Evolutionary conservation across 2,888 invertebrate genomes (phyloP).

Genomic region (Epirrita christyi): DNA sequence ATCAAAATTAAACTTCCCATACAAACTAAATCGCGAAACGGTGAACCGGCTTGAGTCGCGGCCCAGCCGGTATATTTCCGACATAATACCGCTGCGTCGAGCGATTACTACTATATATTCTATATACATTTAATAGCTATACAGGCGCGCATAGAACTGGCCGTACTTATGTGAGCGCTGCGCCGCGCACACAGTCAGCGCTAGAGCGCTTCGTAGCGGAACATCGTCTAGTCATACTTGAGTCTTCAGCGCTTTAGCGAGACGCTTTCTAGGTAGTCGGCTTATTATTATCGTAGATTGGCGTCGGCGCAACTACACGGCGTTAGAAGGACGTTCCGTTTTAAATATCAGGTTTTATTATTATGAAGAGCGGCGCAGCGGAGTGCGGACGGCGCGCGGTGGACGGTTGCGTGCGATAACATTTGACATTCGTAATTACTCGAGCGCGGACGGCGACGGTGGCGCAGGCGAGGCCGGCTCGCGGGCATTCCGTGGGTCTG

Average conservation of each 20-base stretch:
- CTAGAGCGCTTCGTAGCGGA: constrained; percentile 65
- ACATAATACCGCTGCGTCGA: constrained; percentile 86
- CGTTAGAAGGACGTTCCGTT: constrained; percentile 86
- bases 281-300: constrained; percentile 86
- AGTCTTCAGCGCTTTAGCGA: constrained; percentile 69
- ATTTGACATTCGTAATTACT: constrained; percentile 85
- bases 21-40: constrained; percentile 81
- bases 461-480: constrained; percentile 63
- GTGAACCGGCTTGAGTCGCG: constrained; percentile 80
- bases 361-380: constrained; percentile 84
- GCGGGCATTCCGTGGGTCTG: constrained; percentile 68
- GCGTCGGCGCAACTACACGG: constrained; percentile 86
- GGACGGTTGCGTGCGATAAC: constrained; percentile 85
- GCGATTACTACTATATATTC: constrained; percentile 86
- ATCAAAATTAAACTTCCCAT: constrained; percentile 79
- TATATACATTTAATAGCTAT: constrained; percentile 86
- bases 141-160: constrained; percentile 85
- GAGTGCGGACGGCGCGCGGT: constrained; percentile 80
- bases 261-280: constrained; percentile 69
- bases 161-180: constrained; percentile 85
- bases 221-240: constrained; percentile 52
- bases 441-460: constrained; percentile 69
- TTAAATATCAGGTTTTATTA: constrained; percentile 86
- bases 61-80: constrained; percentile 84
- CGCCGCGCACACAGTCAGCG: constrained; percentile 61